phyloP scores from a whole-genome alignment of 1,140 invertebrate species.

The Drosophila burlai region DNA sequence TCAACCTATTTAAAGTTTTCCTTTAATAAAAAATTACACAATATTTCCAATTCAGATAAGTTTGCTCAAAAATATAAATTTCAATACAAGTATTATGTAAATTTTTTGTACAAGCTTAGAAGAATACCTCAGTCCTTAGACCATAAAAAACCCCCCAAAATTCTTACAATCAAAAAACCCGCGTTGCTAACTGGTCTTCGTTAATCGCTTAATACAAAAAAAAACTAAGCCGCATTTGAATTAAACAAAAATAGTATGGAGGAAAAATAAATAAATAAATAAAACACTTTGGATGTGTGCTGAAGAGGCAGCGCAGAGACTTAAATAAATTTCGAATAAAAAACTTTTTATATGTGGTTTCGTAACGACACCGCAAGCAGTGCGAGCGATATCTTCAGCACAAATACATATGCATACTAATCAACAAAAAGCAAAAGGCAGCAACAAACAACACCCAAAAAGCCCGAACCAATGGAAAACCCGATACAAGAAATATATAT shows the following conservation, averaged over 20 bases:
- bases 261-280: slow-evolving; percentile 39
- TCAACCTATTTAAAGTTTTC: too few species aligned
- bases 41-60: too few species aligned
- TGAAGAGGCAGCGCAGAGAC: slow-evolving; percentile 5
- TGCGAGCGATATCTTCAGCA: slow-evolving; percentile 62
- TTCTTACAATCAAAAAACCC: background rate
- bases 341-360: slow-evolving; percentile 61
- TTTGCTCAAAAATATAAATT: background rate
- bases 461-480: slow-evolving; percentile 61
- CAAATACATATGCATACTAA: slow-evolving; percentile 70
- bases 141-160: slow-evolving; percentile 1
- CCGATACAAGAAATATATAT: slow-evolving; percentile 56
- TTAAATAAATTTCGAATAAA: slow-evolving; percentile 62
- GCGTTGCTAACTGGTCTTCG: slow-evolving; percentile 33
- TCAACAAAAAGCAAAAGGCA: slow-evolving; percentile 51
- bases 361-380: slow-evolving; percentile 51
- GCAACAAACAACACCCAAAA: slow-evolving; percentile 65
- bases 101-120: background rate
- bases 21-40: too few species aligned
- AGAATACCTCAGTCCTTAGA: background rate
- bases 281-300: slow-evolving; percentile 29
- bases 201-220: slow-evolving; percentile 34
- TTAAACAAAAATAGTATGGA: slow-evolving; percentile 11
- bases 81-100: background rate
- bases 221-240: slow-evolving; percentile 33